Conservation (phyloP, 2,113 vertebrate species). For the Solenodon paradoxus region DNA sequence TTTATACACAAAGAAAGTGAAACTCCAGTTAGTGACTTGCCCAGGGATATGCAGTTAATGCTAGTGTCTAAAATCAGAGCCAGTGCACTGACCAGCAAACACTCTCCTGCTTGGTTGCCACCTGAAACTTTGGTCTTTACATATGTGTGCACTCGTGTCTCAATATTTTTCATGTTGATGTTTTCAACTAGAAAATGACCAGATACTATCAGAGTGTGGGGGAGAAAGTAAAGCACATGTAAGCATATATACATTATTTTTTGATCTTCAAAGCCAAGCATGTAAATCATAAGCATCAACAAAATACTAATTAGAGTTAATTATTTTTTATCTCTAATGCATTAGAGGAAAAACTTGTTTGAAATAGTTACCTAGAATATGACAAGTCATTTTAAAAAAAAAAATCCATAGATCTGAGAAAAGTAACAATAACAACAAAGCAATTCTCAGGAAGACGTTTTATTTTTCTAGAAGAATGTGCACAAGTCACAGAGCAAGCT, state of each 20-base stretch:
- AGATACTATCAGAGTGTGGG: slow-evolving; percentile 53
- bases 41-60: not conserved
- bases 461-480: slow-evolving; percentile 17
- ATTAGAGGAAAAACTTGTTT: slow-evolving; percentile 46
- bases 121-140: not conserved
- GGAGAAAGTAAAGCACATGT: slow-evolving; percentile 46
- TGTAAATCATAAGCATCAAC: slow-evolving; percentile 36
- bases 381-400: not conserved
- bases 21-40: not conserved
- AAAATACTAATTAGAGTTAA: slow-evolving; percentile 54
- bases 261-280: slow-evolving; percentile 57
- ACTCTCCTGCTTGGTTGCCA: not conserved
- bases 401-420: not conserved
- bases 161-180: slow-evolving; percentile 35
- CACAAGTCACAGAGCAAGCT: not conserved
- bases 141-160: not conserved
- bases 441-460: slow-evolving; percentile 27
- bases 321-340: slow-evolving; percentile 31
- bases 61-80: not conserved
- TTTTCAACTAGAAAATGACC: slow-evolving; percentile 33
- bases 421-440: slow-evolving; percentile 21
- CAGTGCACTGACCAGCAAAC: not conserved
- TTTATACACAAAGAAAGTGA: slow-evolving; percentile 19
- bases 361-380: slow-evolving; percentile 43
- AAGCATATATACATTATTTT: slow-evolving; percentile 3